Evolutionary conservation across 35 echinoderm and acorn worm species (phyloP).

Genomic region (Nesometra sesokonis): DNA sequence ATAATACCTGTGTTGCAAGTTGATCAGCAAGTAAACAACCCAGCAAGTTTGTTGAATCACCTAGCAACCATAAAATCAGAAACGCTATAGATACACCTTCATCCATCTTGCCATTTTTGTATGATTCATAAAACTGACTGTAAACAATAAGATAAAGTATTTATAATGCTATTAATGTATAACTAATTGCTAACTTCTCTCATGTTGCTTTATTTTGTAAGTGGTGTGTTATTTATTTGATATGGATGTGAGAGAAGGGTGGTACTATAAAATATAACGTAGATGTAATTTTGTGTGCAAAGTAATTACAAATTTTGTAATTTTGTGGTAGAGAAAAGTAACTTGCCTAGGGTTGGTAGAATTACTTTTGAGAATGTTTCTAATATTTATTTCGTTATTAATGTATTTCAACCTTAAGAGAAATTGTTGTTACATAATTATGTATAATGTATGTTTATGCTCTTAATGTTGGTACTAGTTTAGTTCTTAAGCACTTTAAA

Average conservation of each 20-base stretch:
- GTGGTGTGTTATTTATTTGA: too few relatives aligned
- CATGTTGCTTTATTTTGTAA: neutral
- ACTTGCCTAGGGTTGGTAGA: too few relatives aligned
- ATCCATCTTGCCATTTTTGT: conserved; percentile 65
- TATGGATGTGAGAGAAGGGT: neutral
- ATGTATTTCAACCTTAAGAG: too few relatives aligned
- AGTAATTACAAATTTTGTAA: too few relatives aligned
- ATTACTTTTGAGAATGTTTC: too few relatives aligned
- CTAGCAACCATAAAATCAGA: conserved; percentile 68
- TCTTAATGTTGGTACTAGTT: too few relatives aligned
- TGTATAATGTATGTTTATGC: too few relatives aligned
- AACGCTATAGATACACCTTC: conserved; percentile 61
- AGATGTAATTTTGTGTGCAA: too few relatives aligned
- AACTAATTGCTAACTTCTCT: neutral
- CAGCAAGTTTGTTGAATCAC: conserved; percentile 70
- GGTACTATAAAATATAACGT: neutral
- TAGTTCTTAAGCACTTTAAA: too few relatives aligned
- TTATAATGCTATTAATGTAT: neutral
- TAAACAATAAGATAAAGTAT: neutral
- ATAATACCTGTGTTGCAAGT: conserved; percentile 84
- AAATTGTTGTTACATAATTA: too few relatives aligned
- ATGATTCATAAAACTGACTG: conserved; percentile 88
- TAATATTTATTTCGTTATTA: too few relatives aligned
- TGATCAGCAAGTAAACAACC: conserved; percentile 65
- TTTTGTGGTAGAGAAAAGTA: too few relatives aligned